Evolutionary conservation across 2,113 vertebrate genomes (phyloP).

Genomic region (Formicarius rufipectus): DNA sequence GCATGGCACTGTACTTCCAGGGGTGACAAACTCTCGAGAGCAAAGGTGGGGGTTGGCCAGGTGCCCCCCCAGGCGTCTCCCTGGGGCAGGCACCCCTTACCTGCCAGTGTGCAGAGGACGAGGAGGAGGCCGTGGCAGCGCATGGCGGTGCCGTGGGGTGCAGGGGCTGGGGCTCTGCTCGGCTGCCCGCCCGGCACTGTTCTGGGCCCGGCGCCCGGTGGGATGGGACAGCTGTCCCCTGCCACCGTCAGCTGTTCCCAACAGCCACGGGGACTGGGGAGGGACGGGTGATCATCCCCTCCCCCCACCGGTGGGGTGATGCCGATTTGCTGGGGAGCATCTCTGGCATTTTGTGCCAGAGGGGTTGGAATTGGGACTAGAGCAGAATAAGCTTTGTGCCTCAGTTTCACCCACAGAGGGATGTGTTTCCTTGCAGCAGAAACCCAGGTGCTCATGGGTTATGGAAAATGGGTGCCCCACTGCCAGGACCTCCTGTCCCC

Average conservation of each 20-base stretch:
- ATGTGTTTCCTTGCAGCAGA: not conserved
- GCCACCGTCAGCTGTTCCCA: slow-evolving; percentile 12
- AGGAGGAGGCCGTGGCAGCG: not conserved
- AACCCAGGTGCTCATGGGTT: accelerated
- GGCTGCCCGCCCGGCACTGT: accelerated
- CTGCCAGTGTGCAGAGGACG: slow-evolving; percentile 1
- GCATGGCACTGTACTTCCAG: accelerated
- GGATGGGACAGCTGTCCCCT: slow-evolving; percentile 49
- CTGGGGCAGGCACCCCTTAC: not conserved
- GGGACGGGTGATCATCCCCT: not conserved
- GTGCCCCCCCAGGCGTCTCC: not conserved
- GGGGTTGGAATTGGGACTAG: not conserved
- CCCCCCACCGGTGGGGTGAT: accelerated
- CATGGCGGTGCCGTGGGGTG: not conserved
- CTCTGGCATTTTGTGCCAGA: not conserved
- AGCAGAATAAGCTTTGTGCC: not conserved
- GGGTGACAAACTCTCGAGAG: not conserved
- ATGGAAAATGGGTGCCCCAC: not conserved
- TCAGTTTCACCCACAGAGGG: not conserved
- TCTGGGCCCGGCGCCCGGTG: not conserved
- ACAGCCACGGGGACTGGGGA: not conserved
- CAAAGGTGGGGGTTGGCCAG: not conserved
- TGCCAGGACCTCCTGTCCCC: not conserved
- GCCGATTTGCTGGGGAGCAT: not conserved
- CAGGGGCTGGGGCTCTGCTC: not conserved